Conservation (phyloP, 2,888 invertebrate genomes). For the Plebejus melissa region DNA sequence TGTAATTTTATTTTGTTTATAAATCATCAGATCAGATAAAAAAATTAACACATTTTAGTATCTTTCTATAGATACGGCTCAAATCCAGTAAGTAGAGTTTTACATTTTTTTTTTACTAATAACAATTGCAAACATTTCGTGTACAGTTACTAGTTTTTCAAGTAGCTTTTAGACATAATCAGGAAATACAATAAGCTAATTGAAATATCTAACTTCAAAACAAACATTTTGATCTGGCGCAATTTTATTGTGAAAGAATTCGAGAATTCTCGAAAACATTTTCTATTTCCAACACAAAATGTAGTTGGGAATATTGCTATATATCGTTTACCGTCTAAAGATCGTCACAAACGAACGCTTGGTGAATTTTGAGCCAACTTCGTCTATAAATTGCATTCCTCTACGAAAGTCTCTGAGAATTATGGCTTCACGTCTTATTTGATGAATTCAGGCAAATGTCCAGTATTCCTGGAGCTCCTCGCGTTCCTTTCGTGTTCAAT, state of each 20-base stretch:
- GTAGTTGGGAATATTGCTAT: slow-evolving; percentile 34
- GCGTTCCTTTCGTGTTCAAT: slow-evolving; percentile 32
- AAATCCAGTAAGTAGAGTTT: too few species aligned
- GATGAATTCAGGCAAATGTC: slow-evolving; percentile 58
- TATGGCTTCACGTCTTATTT: slow-evolving; percentile 61
- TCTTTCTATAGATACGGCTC: too few species aligned
- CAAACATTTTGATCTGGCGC: neutral
- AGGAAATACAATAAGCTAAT: slow-evolving; percentile 33
- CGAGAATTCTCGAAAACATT: slow-evolving; percentile 12
- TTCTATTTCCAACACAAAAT: slow-evolving; percentile 11
- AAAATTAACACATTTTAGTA: too few species aligned
- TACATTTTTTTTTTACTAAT: too few species aligned
- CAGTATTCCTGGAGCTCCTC: slow-evolving; percentile 43
- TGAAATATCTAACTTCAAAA: slow-evolving; percentile 42
- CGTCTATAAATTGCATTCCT: slow-evolving; percentile 68
- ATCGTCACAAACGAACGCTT: slow-evolving; percentile 50
- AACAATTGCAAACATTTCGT: neutral
- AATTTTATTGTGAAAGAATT: slow-evolving; percentile 13
- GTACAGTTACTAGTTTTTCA: neutral
- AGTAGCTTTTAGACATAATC: neutral
- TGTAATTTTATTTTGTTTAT: too few species aligned
- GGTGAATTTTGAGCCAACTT: slow-evolving; percentile 62
- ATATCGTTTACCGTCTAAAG: slow-evolving; percentile 45
- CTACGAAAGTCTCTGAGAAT: slow-evolving; percentile 53
- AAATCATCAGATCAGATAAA: too few species aligned